These are phyloP conservation scores for Tupaia tana DNA, from an alignment of 2,113 vertebrate genomes.

Conservation along the genomic window DNA sequence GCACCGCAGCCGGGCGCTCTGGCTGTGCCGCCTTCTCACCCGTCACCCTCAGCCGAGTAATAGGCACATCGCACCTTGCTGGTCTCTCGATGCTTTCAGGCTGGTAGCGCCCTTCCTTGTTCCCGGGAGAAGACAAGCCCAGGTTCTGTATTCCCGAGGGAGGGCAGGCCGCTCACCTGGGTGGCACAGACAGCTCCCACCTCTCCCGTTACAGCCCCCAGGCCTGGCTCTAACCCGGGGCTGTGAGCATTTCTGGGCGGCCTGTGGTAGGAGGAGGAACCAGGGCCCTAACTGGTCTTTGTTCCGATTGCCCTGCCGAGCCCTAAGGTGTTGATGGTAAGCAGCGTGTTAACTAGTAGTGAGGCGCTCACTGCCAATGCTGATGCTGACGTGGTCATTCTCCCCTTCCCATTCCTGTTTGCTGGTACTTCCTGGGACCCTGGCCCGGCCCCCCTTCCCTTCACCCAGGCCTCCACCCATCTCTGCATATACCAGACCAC, in stretches of 20 bases:
- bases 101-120: background rate
- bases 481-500: background rate
- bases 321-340: background rate
- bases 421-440: background rate
- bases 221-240: background rate
- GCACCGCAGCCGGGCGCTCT: background rate
- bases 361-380: background rate
- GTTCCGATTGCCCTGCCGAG: background rate
- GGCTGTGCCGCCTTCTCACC: background rate
- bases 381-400: background rate
- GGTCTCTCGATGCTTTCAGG: background rate
- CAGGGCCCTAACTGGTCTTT: background rate
- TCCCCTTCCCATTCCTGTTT: background rate
- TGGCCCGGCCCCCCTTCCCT: background rate
- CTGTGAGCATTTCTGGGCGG: background rate
- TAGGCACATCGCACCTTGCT: background rate
- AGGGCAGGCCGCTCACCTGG: background rate
- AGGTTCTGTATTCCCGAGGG: background rate
- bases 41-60: background rate
- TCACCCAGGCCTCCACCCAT: background rate
- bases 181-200: background rate
- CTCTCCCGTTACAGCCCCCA: background rate
- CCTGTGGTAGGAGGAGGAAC: background rate
- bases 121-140: background rate
- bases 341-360: background rate